Conservation (phyloP, 2,888 invertebrate genomes). For the Spisula subtruncata region DNA sequence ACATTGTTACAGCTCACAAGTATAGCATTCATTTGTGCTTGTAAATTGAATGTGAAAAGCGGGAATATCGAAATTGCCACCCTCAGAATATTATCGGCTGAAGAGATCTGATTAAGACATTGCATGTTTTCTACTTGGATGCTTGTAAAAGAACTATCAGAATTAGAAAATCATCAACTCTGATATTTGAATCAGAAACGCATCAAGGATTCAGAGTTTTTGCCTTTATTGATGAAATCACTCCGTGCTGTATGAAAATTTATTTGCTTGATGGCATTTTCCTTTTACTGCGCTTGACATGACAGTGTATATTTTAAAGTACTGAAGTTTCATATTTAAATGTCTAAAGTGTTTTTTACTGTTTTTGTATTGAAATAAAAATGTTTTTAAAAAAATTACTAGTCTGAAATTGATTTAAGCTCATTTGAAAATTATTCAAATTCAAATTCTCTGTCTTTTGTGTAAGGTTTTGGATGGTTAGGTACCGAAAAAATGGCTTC, state of each 20-base stretch:
- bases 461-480: neutral
- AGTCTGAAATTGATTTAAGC: neutral
- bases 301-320: neutral
- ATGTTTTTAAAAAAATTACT: neutral
- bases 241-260: constrained; percentile 13
- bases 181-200: constrained; percentile 27
- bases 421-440: constrained; percentile 2
- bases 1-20: neutral
- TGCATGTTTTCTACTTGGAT: constrained; percentile 21
- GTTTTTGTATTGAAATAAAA: no score
- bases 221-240: constrained; percentile 14
- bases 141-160: constrained; percentile 14
- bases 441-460: neutral
- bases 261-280: neutral
- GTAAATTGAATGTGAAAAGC: constrained; percentile 10
- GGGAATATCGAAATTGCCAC: constrained; percentile 15
- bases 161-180: constrained; percentile 20
- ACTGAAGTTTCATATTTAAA: neutral
- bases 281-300: neutral
- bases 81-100: constrained; percentile 22
- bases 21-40: neutral
- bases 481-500: neutral
- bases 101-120: constrained; percentile 20
- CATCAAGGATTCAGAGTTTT: neutral
- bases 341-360: neutral